Evolutionary conservation across 2,888 invertebrate species (phyloP).

Genomic region (Eupithecia insigniata): DNA sequence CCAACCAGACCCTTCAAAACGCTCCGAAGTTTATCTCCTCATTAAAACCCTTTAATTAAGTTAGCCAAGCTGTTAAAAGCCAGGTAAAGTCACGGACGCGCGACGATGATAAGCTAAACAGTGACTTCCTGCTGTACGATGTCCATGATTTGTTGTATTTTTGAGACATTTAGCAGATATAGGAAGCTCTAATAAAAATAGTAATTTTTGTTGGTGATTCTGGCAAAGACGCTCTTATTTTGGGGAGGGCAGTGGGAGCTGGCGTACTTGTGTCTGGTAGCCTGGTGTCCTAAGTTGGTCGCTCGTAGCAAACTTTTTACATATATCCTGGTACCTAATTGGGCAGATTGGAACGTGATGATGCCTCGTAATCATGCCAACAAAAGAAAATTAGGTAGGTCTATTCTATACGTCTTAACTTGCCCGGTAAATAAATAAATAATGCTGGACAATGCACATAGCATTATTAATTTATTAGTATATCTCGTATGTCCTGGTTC

Average conservation of each 20-base stretch:
- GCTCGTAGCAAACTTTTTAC: too few species aligned
- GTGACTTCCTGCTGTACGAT: slow-evolving; percentile 71
- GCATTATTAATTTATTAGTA: too few species aligned
- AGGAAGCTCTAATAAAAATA: not conserved
- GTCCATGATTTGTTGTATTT: slow-evolving; percentile 46
- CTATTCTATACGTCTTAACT: not conserved
- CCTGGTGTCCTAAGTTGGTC: too few species aligned
- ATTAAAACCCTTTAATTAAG: slow-evolving; percentile 34
- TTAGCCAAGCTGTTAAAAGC: slow-evolving; percentile 55
- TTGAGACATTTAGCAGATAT: not conserved
- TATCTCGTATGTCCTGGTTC: too few species aligned
- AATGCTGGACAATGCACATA: too few species aligned
- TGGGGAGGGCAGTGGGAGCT: too few species aligned
- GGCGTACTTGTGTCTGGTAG: too few species aligned
- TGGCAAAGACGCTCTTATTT: too few species aligned
- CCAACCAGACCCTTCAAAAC: slow-evolving; percentile 14
- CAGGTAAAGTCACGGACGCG: slow-evolving; percentile 63
- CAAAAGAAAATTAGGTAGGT: not conserved
- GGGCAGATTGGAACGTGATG: too few species aligned
- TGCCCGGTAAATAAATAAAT: too few species aligned
- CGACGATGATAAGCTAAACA: slow-evolving; percentile 77
- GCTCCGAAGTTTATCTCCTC: slow-evolving; percentile 18
- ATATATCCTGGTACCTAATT: too few species aligned
- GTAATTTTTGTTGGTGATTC: too few species aligned
- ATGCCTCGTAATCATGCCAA: not conserved